Evolutionary conservation across 1,140 invertebrate genomes (phyloP).

Genomic region (Drosophila willistoni): DNA sequence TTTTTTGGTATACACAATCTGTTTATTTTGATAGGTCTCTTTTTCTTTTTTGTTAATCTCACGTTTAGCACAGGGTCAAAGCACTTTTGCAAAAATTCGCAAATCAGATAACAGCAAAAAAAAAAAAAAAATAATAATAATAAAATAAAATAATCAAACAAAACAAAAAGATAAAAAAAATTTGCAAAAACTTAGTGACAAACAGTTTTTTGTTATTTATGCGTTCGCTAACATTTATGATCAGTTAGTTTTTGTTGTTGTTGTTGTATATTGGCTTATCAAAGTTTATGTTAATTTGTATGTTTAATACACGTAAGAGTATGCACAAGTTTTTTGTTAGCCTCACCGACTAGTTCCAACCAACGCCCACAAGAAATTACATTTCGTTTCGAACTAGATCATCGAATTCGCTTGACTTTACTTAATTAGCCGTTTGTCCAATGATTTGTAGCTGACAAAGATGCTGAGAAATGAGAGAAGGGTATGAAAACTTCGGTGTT

Average conservation of each 20-base stretch:
- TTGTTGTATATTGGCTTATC: conserved; percentile 47
- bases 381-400: not conserved
- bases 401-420: not conserved
- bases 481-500: conserved; percentile 38
- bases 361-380: not conserved
- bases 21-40: not conserved
- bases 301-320: not conserved
- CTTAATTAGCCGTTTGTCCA: too few species aligned
- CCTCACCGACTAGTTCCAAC: too few species aligned
- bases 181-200: conserved; percentile 57
- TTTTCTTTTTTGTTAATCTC: not conserved
- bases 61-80: conserved; percentile 72
- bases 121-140: conserved; percentile 20
- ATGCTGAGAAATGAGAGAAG: not conserved
- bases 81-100: conserved; percentile 59
- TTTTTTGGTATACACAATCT: not conserved
- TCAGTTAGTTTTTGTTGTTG: conserved; percentile 31
- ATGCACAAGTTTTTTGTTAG: not conserved
- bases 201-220: conserved; percentile 61
- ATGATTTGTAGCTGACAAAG: too few species aligned
- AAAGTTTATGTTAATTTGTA: conserved; percentile 59
- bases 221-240: conserved; percentile 65
- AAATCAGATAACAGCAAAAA: conserved; percentile 30
- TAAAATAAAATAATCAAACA: conserved; percentile 37
- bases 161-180: conserved; percentile 31